A percentile compares a stretch with the other conserved stretches of the same genome.
Conservation (phyloP, 2,797 vertebrate genomes). For the Dendrocincla fuliginosa region DNA sequence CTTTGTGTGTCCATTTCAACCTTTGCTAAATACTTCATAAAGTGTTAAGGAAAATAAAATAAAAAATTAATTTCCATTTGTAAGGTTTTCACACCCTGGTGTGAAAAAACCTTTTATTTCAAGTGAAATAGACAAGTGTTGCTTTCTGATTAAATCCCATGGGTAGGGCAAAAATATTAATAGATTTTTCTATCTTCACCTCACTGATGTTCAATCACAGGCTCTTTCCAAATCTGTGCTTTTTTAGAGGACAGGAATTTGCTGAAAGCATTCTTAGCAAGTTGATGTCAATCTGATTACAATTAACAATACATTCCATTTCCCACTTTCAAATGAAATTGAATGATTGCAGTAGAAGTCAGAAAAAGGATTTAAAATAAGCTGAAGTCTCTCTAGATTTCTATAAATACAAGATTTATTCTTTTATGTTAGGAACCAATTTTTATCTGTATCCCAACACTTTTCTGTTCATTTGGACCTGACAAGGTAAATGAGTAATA, state of each 20-base stretch:
- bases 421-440: not conserved
- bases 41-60: not conserved
- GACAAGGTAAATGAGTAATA: slow-evolving; percentile 24
- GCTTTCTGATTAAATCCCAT: not conserved
- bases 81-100: not conserved
- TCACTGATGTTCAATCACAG: not conserved
- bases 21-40: not conserved
- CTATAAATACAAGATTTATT: not conserved
- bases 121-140: not conserved
- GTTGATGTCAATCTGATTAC: slow-evolving; percentile 4
- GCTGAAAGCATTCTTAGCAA: not conserved
- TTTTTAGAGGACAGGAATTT: not conserved
- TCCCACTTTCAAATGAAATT: not conserved
- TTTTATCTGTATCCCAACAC: not conserved
- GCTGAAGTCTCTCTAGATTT: not conserved
- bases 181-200: not conserved
- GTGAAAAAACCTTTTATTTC: not conserved
- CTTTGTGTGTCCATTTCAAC: not conserved
- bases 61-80: not conserved
- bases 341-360: not conserved
- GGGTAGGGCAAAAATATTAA: not conserved
- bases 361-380: not conserved
- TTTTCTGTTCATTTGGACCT: not conserved
- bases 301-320: slow-evolving; percentile 10
- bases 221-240: not conserved